phyloP scores from a whole-genome alignment of 1,140 invertebrate genomes.

The Aphidius gifuensis region DNA sequence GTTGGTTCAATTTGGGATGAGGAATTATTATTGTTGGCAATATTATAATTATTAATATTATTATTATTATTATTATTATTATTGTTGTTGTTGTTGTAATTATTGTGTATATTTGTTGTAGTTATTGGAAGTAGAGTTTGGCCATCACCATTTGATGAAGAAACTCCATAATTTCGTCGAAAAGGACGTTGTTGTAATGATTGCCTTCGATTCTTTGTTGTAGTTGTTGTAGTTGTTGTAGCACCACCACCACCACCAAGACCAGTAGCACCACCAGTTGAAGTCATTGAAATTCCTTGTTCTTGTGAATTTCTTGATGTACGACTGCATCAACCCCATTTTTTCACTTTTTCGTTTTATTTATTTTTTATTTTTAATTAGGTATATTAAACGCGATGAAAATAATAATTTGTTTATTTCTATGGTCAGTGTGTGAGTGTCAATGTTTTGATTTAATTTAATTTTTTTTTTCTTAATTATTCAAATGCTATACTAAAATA shows the following conservation, averaged over 20 bases:
- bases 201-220: slow-evolving; percentile 39
- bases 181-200: slow-evolving; percentile 48
- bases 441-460: too few relatives aligned
- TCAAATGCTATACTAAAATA: too few relatives aligned
- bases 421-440: too few relatives aligned
- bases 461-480: too few relatives aligned
- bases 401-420: too few relatives aligned
- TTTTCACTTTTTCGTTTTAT: slow-evolving; percentile 25
- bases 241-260: slow-evolving; percentile 29
- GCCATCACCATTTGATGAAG: slow-evolving; percentile 46
- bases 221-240: slow-evolving; percentile 28
- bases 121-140: slow-evolving; percentile 48
- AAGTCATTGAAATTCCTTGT: slow-evolving; percentile 20
- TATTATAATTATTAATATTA: slow-evolving; percentile 38
- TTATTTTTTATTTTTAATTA: not conserved
- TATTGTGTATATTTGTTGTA: slow-evolving; percentile 6
- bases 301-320: slow-evolving; percentile 37
- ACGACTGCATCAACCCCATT: slow-evolving; percentile 44
- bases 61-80: slow-evolving; percentile 36
- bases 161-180: slow-evolving; percentile 48
- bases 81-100: slow-evolving; percentile 30
- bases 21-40: slow-evolving; percentile 36
- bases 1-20: slow-evolving; percentile 42
- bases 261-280: too few relatives aligned
- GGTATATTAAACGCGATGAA: too few relatives aligned